Percentiles rank a stretch among this genome's conserved stretches.
Conservation (phyloP, 2,113 vertebrate species). For the Cinclus cinclus region DNA sequence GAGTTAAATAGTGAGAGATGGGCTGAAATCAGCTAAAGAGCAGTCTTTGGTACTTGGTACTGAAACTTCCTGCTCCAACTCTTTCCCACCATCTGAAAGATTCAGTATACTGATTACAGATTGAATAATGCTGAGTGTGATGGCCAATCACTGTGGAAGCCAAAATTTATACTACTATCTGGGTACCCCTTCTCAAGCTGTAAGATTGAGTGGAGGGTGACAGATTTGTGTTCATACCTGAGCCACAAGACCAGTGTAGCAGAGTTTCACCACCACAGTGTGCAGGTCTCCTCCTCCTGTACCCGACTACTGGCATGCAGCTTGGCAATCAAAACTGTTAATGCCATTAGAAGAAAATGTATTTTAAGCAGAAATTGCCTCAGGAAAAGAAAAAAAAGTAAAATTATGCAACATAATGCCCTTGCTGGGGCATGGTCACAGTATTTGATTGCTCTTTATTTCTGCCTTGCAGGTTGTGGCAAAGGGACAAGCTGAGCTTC, state of each 20-base stretch:
- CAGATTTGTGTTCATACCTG: background rate
- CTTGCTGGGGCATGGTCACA: background rate
- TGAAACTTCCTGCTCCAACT: background rate
- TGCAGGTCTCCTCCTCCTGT: background rate
- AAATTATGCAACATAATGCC: background rate
- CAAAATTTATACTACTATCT: background rate
- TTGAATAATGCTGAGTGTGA: background rate
- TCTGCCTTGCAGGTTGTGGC: conserved; percentile 58
- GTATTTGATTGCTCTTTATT: background rate
- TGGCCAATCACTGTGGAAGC: background rate
- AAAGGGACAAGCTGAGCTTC: conserved; percentile 58
- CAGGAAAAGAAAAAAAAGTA: too few relatives aligned
- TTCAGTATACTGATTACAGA: background rate
- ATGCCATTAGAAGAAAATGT: background rate
- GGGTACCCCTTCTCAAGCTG: background rate
- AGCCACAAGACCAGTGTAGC: background rate
- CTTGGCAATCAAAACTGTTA: background rate
- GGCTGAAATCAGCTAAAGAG: background rate
- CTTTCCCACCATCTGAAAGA: background rate
- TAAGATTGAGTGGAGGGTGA: background rate
- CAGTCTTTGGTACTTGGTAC: background rate
- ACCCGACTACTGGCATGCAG: background rate
- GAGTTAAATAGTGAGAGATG: background rate
- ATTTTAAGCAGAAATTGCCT: background rate
- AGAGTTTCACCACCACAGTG: background rate